phyloP scores from a whole-genome alignment of 1,140 invertebrate species.

The Littorina saxatilis region DNA sequence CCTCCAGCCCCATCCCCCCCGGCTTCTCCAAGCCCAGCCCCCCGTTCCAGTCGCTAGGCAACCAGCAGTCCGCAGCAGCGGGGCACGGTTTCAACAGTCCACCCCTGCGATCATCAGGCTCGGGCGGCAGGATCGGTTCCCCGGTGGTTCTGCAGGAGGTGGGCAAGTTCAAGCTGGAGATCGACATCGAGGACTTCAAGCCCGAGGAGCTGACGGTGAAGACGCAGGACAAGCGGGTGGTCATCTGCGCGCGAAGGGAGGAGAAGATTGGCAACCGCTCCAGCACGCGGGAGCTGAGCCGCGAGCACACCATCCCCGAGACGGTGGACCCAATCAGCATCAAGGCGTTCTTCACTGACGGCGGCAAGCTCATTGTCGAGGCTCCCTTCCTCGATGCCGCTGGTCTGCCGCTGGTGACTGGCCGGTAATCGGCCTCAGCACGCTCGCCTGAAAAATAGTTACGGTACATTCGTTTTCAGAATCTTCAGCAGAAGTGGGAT shows the following conservation, averaged over 20 bases:
- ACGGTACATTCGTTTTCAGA: too few species aligned
- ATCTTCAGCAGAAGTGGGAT: too few species aligned
- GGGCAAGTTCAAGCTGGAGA: conserved; percentile 66
- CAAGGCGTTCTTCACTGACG: conserved; percentile 73
- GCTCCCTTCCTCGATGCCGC: conserved; percentile 59
- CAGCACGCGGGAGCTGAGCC: conserved; percentile 70
- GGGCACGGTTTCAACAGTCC: conserved; percentile 40
- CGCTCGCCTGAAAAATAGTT: too few species aligned
- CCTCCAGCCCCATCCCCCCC: background rate
- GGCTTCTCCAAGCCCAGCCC: conserved; percentile 26
- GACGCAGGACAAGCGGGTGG: conserved; percentile 69
- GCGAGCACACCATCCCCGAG: conserved; percentile 71
- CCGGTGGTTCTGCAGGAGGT: conserved; percentile 54
- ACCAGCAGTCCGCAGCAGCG: conserved; percentile 12
- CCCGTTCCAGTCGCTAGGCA: conserved; percentile 33
- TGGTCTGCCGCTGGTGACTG: conserved; percentile 35
- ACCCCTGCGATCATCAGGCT: background rate
- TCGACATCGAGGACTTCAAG: conserved; percentile 71
- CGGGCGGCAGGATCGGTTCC: conserved; percentile 14
- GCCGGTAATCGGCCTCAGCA: conserved; percentile 2
- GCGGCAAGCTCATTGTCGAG: conserved; percentile 71
- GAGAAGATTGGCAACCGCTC: conserved; percentile 66
- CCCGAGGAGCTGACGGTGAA: conserved; percentile 73
- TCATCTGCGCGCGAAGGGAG: conserved; percentile 68
- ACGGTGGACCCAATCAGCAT: conserved; percentile 72